Percentiles rank a stretch among this genome's conserved stretches.
Evolutionary conservation across 1,140 invertebrate genomes (phyloP).

Genomic region (Drosophila bocki): DNA sequence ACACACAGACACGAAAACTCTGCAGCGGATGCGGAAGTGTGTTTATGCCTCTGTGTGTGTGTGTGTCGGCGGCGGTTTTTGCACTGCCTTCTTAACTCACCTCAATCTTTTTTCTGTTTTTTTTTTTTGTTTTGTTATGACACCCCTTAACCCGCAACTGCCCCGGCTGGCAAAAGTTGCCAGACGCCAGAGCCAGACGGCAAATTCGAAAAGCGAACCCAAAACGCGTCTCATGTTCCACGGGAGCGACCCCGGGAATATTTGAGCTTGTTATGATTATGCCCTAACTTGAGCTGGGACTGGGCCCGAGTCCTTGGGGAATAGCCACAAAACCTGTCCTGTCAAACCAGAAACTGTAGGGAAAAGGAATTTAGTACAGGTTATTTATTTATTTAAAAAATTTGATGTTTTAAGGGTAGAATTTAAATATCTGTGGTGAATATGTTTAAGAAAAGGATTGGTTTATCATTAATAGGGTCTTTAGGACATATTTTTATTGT

Average conservation of each 20-base stretch:
- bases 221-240: conserved; percentile 46
- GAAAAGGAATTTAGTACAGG: no score
- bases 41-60: conserved; percentile 24
- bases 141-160: conserved; percentile 2
- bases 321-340: conserved; percentile 13
- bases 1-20: conserved; percentile 30
- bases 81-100: conserved; percentile 40
- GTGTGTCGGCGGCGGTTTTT: conserved; percentile 48
- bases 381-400: not conserved
- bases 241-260: conserved; percentile 50
- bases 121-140: conserved; percentile 12
- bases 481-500: not conserved
- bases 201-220: conserved; percentile 37
- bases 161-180: conserved; percentile 33
- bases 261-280: conserved; percentile 62
- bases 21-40: conserved; percentile 53
- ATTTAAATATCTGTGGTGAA: not conserved
- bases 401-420: not conserved
- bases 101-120: conserved; percentile 14
- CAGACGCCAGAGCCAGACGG: conserved; percentile 58
- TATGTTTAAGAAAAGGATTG: not conserved
- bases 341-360: not conserved
- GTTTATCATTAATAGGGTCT: not conserved
- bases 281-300: conserved; percentile 31
- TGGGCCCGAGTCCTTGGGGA: conserved; percentile 29